These are phyloP conservation scores for Chroicocephalus ridibundus DNA, from an alignment of 2,113 vertebrate genomes.

Conservation along the genomic window DNA sequence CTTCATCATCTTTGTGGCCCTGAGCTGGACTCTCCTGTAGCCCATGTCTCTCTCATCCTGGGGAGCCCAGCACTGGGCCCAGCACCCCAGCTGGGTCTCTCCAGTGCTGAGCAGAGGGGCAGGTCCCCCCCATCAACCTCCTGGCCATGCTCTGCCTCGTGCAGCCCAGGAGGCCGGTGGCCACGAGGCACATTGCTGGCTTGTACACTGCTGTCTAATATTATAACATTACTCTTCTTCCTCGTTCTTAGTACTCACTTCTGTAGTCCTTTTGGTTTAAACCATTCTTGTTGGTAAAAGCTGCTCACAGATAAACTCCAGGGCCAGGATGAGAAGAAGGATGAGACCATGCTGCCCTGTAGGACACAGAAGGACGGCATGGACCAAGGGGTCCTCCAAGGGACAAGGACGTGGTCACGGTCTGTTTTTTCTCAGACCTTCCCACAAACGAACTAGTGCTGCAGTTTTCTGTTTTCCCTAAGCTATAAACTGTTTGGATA, in stretches of 20 bases:
- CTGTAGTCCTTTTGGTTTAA: not conserved
- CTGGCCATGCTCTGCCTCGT: not conserved
- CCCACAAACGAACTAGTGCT: not conserved
- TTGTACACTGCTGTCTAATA: not conserved
- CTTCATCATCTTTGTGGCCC: not conserved
- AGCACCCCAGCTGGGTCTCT: not conserved
- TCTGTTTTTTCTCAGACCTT: not conserved
- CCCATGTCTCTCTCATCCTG: too few species aligned
- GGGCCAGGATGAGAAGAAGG: not conserved
- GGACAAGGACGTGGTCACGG: fast-evolving
- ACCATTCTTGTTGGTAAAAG: not conserved
- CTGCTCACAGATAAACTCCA: too few species aligned
- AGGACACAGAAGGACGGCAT: fast-evolving
- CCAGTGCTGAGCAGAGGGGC: not conserved
- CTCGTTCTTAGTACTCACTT: not conserved
- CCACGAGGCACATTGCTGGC: not conserved
- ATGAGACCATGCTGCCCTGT: not conserved
- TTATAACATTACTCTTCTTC: not conserved
- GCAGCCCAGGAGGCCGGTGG: not conserved
- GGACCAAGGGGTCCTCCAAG: not conserved
- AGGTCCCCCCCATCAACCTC: not conserved
- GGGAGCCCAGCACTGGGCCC: not conserved
- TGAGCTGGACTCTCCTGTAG: not conserved
- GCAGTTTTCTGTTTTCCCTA: not conserved
- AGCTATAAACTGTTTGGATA: not conserved